Evolutionary conservation across 1,140 invertebrate species (phyloP).

Genomic region (Megalopta genalis): DNA sequence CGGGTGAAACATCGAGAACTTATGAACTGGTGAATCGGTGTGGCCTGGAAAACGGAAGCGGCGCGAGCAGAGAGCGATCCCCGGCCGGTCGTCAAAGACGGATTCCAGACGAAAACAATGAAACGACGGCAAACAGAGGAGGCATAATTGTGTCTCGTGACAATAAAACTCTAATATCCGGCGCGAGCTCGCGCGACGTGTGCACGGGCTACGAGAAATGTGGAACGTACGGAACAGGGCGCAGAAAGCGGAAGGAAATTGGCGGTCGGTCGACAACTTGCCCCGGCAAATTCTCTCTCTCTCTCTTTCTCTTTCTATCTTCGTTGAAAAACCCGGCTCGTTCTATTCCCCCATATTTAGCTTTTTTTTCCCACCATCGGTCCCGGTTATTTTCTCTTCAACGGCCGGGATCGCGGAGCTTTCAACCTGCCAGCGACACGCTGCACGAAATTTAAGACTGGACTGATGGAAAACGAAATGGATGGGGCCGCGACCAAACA

Average conservation of each 20-base stretch:
- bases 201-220: slow-evolving; percentile 9
- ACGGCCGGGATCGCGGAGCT: not conserved
- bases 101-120: not conserved
- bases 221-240: slow-evolving; percentile 5
- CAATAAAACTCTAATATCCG: slow-evolving; percentile 64
- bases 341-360: not conserved
- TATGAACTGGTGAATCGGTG: no score
- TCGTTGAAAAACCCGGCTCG: no score
- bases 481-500: no score
- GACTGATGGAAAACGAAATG: not conserved
- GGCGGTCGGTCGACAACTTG: slow-evolving; percentile 17
- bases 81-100: not conserved
- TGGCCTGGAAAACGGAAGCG: not conserved
- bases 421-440: not conserved
- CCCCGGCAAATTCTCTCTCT: slow-evolving; percentile 8
- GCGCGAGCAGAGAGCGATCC: no score
- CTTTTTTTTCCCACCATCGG: not conserved
- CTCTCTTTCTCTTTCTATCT: not conserved
- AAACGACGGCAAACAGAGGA: slow-evolving; percentile 18
- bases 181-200: not conserved
- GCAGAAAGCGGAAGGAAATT: slow-evolving; percentile 40
- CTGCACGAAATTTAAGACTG: not conserved
- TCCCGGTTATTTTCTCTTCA: not conserved
- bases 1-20: no score
- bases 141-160: slow-evolving; percentile 49